These are phyloP conservation scores for Platysternon megacephalum DNA, from an alignment of 2,113 vertebrate genomes.

Conservation along the genomic window DNA sequence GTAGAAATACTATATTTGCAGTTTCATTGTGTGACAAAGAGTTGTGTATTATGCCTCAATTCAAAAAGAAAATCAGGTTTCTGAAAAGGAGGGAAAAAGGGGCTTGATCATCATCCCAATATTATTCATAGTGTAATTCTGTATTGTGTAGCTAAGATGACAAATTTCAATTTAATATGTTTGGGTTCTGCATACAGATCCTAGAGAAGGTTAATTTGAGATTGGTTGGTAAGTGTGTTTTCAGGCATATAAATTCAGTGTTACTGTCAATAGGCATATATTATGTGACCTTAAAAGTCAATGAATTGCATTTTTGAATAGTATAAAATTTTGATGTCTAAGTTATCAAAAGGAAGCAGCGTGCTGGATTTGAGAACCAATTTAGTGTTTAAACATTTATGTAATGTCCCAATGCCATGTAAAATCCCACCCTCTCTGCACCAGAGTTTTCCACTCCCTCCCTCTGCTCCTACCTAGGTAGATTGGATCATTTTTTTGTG, in stretches of 20 bases:
- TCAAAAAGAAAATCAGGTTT: slow-evolving; percentile 5
- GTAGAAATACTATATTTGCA: slow-evolving; percentile 9
- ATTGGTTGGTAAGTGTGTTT: neutral
- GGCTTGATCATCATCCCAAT: neutral
- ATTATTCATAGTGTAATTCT: neutral
- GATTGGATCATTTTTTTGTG: neutral
- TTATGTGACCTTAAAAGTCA: neutral
- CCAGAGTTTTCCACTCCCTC: neutral
- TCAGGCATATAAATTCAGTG: neutral
- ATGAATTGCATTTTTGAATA: neutral
- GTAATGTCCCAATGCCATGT: neutral
- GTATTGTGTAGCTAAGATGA: neutral
- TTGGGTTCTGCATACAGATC: neutral
- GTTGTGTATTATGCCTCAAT: neutral
- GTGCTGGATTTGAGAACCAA: neutral
- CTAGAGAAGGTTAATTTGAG: neutral
- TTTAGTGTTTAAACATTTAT: neutral
- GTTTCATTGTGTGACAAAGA: neutral
- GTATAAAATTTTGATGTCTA: neutral
- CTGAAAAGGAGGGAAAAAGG: neutral
- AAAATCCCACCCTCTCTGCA: neutral
- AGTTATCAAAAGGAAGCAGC: neutral
- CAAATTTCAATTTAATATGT: neutral
- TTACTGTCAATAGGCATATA: neutral
- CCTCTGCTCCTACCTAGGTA: neutral